Evolutionary conservation across 1,140 invertebrate genomes (phyloP).

Genomic region (Drosophila ficusphila): DNA sequence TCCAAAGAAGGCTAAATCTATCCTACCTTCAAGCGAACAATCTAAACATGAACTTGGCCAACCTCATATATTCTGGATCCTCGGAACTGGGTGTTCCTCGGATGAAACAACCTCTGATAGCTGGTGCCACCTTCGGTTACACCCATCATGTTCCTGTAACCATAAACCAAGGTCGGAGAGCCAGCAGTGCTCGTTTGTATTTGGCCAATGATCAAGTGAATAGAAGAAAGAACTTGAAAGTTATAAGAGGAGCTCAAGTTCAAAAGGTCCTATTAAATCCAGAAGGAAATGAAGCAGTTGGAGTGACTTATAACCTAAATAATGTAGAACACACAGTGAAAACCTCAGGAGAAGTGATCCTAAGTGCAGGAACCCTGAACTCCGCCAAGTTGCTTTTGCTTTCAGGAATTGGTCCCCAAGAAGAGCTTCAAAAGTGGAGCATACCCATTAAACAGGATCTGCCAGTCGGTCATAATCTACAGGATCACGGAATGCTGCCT

Average conservation of each 20-base stretch:
- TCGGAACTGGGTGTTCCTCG: constrained; percentile 84
- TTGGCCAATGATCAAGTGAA: constrained; percentile 87
- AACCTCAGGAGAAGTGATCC: constrained; percentile 77
- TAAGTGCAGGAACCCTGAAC: constrained; percentile 85
- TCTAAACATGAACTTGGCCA: constrained; percentile 84
- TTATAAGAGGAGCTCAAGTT: constrained; percentile 87
- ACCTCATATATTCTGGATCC: constrained; percentile 40
- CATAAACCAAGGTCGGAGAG: constrained; percentile 85
- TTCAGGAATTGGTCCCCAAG: constrained; percentile 83
- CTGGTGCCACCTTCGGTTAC: constrained; percentile 83
- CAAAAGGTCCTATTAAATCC: constrained; percentile 87
- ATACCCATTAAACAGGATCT: constrained; percentile 86
- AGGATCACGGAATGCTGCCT: constrained; percentile 86
- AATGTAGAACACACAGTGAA: constrained; percentile 3
- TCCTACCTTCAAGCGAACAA: constrained; percentile 30
- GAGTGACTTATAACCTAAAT: constrained; percentile 88
- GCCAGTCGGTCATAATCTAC: constrained; percentile 89
- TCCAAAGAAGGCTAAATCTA: constrained; percentile 25
- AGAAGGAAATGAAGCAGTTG: constrained; percentile 86
- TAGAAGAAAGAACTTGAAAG: constrained; percentile 87
- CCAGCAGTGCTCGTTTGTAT: constrained; percentile 86
- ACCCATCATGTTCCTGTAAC: constrained; percentile 85
- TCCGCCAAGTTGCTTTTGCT: constrained; percentile 87
- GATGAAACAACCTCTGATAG: constrained; percentile 85
- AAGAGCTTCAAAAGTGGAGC: constrained; percentile 73